Evolutionary conservation across 2,113 vertebrate species (phyloP), one percentile per base, ranked within the genome.

Genomic region (Amia ocellicauda): DNA sequence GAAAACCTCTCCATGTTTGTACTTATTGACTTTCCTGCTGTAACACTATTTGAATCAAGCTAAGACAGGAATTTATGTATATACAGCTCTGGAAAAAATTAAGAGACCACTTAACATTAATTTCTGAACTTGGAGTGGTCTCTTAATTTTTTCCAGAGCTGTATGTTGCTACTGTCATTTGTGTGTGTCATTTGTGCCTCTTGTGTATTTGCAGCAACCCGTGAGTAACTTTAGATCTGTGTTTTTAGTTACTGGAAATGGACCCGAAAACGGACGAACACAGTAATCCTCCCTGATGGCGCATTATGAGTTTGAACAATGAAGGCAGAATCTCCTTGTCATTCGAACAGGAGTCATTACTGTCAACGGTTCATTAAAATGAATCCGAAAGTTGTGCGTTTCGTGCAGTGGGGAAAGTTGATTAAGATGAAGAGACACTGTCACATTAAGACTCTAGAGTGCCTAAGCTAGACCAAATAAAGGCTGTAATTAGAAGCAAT

Each of bases 271-370:
- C 62, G 74, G 65, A 66, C 64, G 45, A 69, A 66, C 62, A 58
- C 63, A 49, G 62, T 65, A 53, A 74, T 74, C 67, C 70, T 64
- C 62, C 74, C 71, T 76, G 80, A 82, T 74, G 76, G 73, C 62
- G 70, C 64, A 49, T 77, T 73, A 74, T 68, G 67, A 66, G 47
- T 73, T 59, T 72, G 66, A 40, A 69, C 31, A 10, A 45, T 45
- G 68, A 76, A 75, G 71, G 67, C 60, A 66, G 69, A 66, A 77
- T 73, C 80, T 82, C 72, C 74, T 55, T 77, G 72, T 77, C 79
- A 75, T 62, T 73, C 69, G 71, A 71, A 71, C 62, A 69, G 49
- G 71, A 70, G 63, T 81, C 75, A 77, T 80, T 71, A 78, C 72
- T 63, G 62, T 79, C 79, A 77, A 73, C 72, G 74, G 69, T 62